Evolutionary conservation across 35 echinoderm and acorn worm species (phyloP).

Genomic region (Chiridota heheva): DNA sequence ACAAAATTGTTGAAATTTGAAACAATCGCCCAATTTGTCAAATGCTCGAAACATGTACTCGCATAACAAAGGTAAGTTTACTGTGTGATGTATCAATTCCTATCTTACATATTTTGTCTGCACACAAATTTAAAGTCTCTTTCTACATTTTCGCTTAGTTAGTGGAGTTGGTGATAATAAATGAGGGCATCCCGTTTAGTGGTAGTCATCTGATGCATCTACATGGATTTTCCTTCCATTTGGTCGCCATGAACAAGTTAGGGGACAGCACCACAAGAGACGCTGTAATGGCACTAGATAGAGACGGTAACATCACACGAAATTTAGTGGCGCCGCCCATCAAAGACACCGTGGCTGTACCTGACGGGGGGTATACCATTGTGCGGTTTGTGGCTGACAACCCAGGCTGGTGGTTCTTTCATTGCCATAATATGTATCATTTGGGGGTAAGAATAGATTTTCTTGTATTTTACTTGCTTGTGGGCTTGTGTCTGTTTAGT

Average conservation of each 20-base stretch:
- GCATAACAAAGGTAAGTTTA: too few relatives aligned
- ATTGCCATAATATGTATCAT: conserved; percentile 83
- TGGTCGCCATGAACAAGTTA: conserved; percentile 38
- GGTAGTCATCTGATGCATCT: conserved; percentile 65
- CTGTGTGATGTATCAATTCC: too few relatives aligned
- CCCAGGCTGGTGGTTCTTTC: conserved; percentile 94
- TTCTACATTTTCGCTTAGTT: conserved; percentile 10
- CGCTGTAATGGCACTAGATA: conserved; percentile 46
- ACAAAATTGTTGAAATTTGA: too few relatives aligned
- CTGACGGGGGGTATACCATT: conserved; percentile 61
- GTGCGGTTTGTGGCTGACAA: conserved; percentile 83
- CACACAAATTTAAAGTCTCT: too few relatives aligned
- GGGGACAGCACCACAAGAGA: conserved; percentile 29
- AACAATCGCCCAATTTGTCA: too few relatives aligned
- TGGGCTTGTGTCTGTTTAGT: neutral
- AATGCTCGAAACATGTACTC: too few relatives aligned
- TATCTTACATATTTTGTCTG: too few relatives aligned
- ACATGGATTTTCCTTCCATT: conserved; percentile 52
- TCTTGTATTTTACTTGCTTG: neutral
- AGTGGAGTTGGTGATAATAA: conserved; percentile 52
- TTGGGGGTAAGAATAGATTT: conserved; percentile 44
- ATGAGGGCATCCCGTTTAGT: conserved; percentile 29
- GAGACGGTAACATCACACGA: conserved; percentile 35
- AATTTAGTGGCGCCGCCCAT: conserved; percentile 25
- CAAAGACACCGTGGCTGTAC: conserved; percentile 75